Evolutionary conservation across 2,797 vertebrate species (phyloP).

Genomic region (Okamejei kenojei): DNA sequence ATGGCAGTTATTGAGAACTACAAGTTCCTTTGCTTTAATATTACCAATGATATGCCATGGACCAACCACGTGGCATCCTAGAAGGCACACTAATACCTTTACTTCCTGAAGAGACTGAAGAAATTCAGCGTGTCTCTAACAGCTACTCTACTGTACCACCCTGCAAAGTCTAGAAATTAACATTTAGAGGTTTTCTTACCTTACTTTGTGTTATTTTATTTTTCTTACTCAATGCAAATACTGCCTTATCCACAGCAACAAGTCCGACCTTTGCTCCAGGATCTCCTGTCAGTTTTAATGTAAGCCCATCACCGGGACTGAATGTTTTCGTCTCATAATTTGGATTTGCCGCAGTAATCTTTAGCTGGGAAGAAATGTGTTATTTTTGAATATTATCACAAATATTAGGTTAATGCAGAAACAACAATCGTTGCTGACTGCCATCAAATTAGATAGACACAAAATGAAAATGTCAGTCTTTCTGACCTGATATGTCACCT

Average conservation of each 20-base stretch:
- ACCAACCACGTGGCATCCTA: no score
- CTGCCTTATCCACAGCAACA: constrained; percentile 75
- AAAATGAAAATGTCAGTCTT: no score
- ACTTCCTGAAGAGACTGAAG: no score
- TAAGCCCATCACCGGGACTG: constrained; percentile 52
- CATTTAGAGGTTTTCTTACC: constrained; percentile 46
- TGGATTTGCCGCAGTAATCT: neutral
- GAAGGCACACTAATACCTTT: no score
- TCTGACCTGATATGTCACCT: no score
- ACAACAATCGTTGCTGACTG: neutral
- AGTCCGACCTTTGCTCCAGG: constrained; percentile 62
- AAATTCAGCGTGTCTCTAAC: no score
- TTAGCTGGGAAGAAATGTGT: neutral
- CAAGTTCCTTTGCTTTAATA: no score
- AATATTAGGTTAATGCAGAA: neutral
- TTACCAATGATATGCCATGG: no score
- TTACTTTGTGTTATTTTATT: constrained; percentile 67
- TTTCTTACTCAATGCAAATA: constrained; percentile 71
- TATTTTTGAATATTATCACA: neutral
- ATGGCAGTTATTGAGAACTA: no score
- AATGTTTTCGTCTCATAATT: neutral
- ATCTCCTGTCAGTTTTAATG: constrained; percentile 64
- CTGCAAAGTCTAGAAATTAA: no score
- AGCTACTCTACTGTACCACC: no score
- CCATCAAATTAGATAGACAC: neutral